phyloP scores from a whole-genome alignment of 2,888 invertebrate species.

The Mythimna albipuncta region DNA sequence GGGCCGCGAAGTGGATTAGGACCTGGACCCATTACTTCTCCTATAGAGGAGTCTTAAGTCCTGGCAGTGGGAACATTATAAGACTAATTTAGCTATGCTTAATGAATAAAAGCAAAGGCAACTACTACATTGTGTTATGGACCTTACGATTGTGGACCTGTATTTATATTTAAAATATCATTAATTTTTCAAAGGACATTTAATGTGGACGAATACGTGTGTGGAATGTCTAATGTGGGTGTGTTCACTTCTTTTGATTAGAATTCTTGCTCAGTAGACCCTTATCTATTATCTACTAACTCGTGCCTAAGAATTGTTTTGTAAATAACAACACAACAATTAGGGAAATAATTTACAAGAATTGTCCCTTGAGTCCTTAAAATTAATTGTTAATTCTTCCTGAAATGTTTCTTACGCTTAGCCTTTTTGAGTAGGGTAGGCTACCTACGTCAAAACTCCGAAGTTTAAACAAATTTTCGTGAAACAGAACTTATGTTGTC shows the following conservation, averaged over 20 bases:
- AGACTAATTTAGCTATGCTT: too few species aligned
- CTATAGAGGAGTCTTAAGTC: too few species aligned
- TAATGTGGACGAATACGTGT: neutral
- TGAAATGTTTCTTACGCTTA: neutral
- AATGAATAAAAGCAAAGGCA: constrained; percentile 30
- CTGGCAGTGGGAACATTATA: too few species aligned
- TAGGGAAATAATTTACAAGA: constrained; percentile 14
- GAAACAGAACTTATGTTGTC: constrained; percentile 3
- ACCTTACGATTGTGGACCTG: constrained; percentile 28
- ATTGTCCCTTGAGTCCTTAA: neutral
- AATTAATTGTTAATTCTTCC: constrained; percentile 10
- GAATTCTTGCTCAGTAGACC: constrained; percentile 2
- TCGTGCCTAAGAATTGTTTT: neutral
- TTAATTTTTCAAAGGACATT: constrained; percentile 30
- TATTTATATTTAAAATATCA: constrained; percentile 25
- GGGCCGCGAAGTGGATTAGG: too few species aligned
- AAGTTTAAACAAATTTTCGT: neutral
- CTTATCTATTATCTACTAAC: neutral
- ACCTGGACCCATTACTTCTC: too few species aligned
- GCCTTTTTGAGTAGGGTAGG: neutral
- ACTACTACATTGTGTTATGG: constrained; percentile 48
- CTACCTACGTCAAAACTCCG: neutral
- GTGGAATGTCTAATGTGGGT: too few species aligned
- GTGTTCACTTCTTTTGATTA: too few species aligned
- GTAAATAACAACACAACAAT: constrained; percentile 26